A percentile compares a stretch with the other conserved stretches of the same genome.
Conservation (phyloP, 2,888 invertebrate species). For the Cactoblastis cactorum region DNA sequence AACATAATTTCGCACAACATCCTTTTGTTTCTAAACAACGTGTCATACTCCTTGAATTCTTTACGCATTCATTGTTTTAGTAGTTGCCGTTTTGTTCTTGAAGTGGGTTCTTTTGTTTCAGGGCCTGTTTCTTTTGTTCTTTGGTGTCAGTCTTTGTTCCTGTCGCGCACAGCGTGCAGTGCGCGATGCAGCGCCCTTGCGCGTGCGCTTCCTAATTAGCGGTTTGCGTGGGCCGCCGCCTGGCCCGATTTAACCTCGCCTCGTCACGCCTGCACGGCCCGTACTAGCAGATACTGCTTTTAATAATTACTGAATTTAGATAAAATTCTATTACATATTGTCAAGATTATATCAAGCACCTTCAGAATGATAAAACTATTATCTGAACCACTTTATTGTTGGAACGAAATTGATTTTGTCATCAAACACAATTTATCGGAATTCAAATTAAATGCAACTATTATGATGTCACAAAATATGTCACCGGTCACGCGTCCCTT, state of each 20-base stretch:
- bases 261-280: constrained; percentile 48
- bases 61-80: constrained; percentile 47
- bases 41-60: constrained; percentile 35
- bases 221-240: constrained; percentile 56
- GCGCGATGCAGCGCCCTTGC: constrained; percentile 65
- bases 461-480: background rate
- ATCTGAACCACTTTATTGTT: too few relatives aligned
- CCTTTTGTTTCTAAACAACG: constrained; percentile 53
- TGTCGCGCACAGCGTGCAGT: constrained; percentile 37
- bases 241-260: constrained; percentile 64
- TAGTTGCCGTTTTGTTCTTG: constrained; percentile 50
- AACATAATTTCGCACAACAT: constrained; percentile 51
- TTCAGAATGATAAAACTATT: too few relatives aligned
- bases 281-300: constrained; percentile 29
- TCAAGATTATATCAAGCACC: background rate
- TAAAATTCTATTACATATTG: background rate
- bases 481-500: constrained; percentile 7
- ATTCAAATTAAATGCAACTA: too few relatives aligned
- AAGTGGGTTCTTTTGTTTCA: constrained; percentile 45
- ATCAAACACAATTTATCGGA: too few relatives aligned
- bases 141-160: constrained; percentile 45
- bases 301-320: background rate
- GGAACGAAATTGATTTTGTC: too few relatives aligned
- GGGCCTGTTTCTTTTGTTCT: constrained; percentile 45
- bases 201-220: constrained; percentile 73